A percentile compares a stretch with the other conserved stretches of the same genome.
These are phyloP conservation scores for Rhagologus leucostigma DNA, from an alignment of 2,113 vertebrate species.

Conservation along the genomic window DNA sequence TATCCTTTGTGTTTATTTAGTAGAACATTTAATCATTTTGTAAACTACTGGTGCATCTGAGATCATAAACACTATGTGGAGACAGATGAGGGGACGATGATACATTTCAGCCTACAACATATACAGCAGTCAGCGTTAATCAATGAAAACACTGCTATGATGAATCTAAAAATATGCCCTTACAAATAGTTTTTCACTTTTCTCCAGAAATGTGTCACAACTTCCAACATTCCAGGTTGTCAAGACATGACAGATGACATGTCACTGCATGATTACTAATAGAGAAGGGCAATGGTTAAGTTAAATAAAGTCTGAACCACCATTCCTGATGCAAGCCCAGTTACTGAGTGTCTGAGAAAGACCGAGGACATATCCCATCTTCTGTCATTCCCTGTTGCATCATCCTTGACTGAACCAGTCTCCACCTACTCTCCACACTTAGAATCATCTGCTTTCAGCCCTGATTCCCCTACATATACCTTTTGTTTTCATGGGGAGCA, in stretches of 20 bases:
- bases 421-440: neutral
- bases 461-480: neutral
- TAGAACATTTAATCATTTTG: neutral
- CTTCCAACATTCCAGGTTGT: neutral
- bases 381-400: neutral
- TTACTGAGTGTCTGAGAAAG: neutral
- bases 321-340: neutral
- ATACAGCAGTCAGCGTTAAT: neutral
- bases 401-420: neutral
- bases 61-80: neutral
- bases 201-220: neutral
- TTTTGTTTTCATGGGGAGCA: neutral
- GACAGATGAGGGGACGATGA: neutral
- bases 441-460: neutral
- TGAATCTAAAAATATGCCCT: neutral
- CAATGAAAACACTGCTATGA: neutral
- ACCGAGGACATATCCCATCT: fast-evolving
- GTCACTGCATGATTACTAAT: neutral
- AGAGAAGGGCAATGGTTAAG: neutral
- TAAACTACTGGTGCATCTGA: neutral
- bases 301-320: neutral
- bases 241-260: neutral
- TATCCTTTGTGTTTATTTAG: neutral
- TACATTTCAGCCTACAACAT: neutral
- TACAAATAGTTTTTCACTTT: neutral